Evolutionary conservation across 2,113 vertebrate species (phyloP).

Genomic region (Pterocles gutturalis): DNA sequence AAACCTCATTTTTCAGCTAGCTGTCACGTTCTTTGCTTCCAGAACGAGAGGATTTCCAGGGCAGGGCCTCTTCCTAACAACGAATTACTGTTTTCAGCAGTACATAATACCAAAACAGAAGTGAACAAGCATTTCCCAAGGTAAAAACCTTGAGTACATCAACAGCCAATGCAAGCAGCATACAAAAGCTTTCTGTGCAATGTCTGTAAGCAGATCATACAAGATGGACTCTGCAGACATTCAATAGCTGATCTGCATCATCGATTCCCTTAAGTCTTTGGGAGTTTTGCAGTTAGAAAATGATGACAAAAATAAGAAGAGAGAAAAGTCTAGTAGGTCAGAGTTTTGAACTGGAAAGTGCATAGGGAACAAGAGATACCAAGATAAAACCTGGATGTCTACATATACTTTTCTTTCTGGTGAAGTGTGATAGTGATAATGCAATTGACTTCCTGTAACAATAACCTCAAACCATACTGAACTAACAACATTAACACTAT

Average conservation of each 20-base stretch:
- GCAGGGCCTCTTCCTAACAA: not conserved
- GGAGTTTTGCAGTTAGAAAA: not conserved
- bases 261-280: not conserved
- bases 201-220: not conserved
- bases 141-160: not conserved
- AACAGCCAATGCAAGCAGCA: not conserved
- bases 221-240: not conserved
- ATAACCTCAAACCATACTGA: not conserved
- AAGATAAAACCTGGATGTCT: not conserved
- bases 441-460: fast-evolving
- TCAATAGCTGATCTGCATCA: not conserved
- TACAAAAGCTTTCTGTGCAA: not conserved
- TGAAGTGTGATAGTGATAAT: not conserved
- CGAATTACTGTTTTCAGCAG: not conserved
- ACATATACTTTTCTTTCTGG: not conserved
- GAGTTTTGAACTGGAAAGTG: not conserved
- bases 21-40: not conserved
- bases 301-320: not conserved
- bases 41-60: not conserved
- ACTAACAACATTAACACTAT: not conserved
- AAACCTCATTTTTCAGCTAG: not conserved
- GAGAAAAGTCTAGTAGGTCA: not conserved
- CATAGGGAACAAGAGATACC: not conserved
- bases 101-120: not conserved
- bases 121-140: not conserved